These are phyloP conservation scores for Eremobia ochroleuca DNA, from an alignment of 2,888 invertebrate species.

Conservation along the genomic window DNA sequence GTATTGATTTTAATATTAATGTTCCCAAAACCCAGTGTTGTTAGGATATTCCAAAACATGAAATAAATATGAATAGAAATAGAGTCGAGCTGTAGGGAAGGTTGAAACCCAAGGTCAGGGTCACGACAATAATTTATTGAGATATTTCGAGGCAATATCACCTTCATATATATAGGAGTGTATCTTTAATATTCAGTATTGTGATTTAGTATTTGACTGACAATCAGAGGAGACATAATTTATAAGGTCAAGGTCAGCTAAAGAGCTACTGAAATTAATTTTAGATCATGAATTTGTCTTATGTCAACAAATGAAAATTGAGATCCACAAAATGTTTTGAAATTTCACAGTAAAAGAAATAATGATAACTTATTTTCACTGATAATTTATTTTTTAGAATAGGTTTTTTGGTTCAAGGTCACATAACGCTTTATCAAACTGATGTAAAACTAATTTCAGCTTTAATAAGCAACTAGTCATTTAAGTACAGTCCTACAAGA, in stretches of 20 bases:
- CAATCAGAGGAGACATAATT: conserved; percentile 2
- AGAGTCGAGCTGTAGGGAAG: conserved; percentile 18
- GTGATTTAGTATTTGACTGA: conserved; percentile 49
- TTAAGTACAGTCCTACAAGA: not conserved
- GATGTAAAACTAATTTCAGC: not conserved
- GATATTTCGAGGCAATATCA: conserved; percentile 56
- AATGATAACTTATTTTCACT: too few species aligned
- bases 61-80: conserved; percentile 58
- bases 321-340: not conserved
- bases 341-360: not conserved
- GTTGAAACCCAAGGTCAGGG: conserved; percentile 46
- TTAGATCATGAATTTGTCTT: not conserved
- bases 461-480: not conserved
- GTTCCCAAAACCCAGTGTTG: conserved; percentile 66
- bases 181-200: conserved; percentile 50
- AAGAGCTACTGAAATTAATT: not conserved
- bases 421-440: not conserved
- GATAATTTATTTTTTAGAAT: not conserved
- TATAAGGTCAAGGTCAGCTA: conserved; percentile 4
- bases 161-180: conserved; percentile 57
- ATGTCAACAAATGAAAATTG: not conserved
- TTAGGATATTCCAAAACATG: conserved; percentile 47
- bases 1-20: conserved; percentile 60
- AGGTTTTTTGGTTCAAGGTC: not conserved
- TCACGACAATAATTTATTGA: conserved; percentile 51